These are phyloP conservation scores for Latheticus oryzae DNA, from an alignment of 2,888 invertebrate genomes.

Conservation along the genomic window DNA sequence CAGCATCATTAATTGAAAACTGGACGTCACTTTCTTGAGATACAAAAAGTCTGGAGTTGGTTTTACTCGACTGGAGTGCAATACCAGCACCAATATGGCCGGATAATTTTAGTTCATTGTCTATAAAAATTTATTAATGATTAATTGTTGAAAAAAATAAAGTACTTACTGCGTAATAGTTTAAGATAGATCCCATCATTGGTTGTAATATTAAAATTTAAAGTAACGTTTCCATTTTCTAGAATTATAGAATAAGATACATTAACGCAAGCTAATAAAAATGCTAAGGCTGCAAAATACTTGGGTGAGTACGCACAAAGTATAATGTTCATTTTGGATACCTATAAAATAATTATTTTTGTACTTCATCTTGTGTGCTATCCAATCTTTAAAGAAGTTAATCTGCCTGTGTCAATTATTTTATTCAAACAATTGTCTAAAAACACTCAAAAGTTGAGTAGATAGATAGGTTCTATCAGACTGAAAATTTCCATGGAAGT, in stretches of 20 bases:
- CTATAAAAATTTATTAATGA: neutral
- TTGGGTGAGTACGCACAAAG: no score
- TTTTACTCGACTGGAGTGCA: neutral
- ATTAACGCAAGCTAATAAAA: conserved; percentile 1
- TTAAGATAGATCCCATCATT: no score
- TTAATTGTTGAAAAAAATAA: neutral
- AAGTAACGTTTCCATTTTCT: conserved; percentile 1
- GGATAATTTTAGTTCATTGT: neutral
- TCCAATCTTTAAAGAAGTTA: no score
- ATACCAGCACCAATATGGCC: neutral
- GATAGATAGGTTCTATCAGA: no score
- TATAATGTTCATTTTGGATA: neutral
- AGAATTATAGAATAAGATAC: neutral
- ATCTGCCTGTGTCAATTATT: no score
- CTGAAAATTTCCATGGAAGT: no score
- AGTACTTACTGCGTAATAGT: neutral
- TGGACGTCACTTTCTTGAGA: neutral
- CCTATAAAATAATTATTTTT: no score
- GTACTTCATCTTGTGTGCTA: no score
- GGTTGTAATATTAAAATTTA: neutral
- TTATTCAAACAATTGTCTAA: no score
- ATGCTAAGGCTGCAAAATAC: neutral
- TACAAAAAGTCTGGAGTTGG: neutral
- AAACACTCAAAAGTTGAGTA: no score
- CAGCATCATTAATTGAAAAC: neutral